Conservation (phyloP, 2,888 invertebrate species). For the Yponomeuta sedellus region DNA sequence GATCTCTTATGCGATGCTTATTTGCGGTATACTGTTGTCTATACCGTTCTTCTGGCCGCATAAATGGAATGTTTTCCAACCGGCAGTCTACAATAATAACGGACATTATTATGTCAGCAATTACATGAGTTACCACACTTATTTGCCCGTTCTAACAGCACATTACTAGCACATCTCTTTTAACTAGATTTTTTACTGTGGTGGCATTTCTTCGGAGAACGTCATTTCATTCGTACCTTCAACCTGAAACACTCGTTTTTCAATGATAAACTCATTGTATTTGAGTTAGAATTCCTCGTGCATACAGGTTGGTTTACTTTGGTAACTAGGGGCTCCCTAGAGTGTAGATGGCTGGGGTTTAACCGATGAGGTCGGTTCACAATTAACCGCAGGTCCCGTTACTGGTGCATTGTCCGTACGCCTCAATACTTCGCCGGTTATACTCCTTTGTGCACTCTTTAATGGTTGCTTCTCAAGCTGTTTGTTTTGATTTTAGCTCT, state of each 20-base stretch:
- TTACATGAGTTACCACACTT: not conserved
- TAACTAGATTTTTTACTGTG: no score
- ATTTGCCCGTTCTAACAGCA: not conserved
- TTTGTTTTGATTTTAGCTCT: slow-evolving; percentile 47
- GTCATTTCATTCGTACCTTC: no score
- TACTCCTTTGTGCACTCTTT: slow-evolving; percentile 59
- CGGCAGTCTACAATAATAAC: not conserved
- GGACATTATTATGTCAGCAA: slow-evolving; percentile 7
- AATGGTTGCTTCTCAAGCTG: slow-evolving; percentile 55
- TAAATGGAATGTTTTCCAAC: not conserved
- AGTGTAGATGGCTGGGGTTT: slow-evolving; percentile 21
- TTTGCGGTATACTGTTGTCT: not conserved
- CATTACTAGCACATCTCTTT: not conserved
- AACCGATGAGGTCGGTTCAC: slow-evolving; percentile 64
- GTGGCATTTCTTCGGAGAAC: no score
- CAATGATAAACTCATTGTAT: not conserved
- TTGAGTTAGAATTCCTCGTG: not conserved
- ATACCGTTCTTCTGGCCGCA: not conserved
- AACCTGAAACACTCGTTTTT: not conserved
- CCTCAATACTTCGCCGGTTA: slow-evolving; percentile 56
- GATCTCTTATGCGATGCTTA: not conserved
- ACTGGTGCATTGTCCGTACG: slow-evolving; percentile 34
- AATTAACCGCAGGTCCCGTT: slow-evolving; percentile 70
- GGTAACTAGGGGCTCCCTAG: not conserved
- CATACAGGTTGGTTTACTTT: not conserved